A percentile compares a stretch with the other conserved stretches of the same genome.
Conservation (phyloP, 2,113 vertebrate species). For the Sebastes schlegelii region DNA sequence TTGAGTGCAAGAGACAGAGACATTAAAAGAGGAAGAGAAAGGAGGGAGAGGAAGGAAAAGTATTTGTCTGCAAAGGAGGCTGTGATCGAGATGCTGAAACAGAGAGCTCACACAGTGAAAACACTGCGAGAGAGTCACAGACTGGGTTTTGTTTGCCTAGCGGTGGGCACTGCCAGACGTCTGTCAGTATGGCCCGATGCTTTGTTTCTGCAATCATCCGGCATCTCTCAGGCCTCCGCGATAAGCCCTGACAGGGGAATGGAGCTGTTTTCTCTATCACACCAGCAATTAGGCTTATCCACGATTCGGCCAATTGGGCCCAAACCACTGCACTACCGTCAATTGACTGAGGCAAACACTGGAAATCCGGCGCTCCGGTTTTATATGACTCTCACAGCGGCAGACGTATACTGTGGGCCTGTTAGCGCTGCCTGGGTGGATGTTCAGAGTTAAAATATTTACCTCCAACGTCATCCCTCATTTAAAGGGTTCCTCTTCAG, state of each 20-base stretch:
- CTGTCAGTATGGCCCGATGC: conserved; percentile 70
- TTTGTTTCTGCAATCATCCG: conserved; percentile 74
- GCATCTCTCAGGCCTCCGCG: conserved; percentile 64
- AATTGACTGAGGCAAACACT: conserved; percentile 71
- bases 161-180: conserved; percentile 69
- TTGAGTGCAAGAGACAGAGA: conserved; percentile 12
- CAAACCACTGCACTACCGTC: conserved; percentile 66
- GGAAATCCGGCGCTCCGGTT: conserved; percentile 43
- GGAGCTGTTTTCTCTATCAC: conserved; percentile 72
- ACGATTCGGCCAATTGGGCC: conserved; percentile 72
- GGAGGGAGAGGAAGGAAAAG: conserved; percentile 24
- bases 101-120: conserved; percentile 46
- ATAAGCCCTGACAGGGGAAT: conserved; percentile 72
- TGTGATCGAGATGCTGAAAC: conserved; percentile 47
- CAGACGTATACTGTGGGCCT: conserved; percentile 20
- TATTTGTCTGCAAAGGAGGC: conserved; percentile 27
- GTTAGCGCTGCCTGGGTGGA: conserved; percentile 13
- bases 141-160: conserved; percentile 67
- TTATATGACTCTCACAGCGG: conserved; percentile 56
- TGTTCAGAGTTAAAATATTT: conserved; percentile 56
- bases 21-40: conserved; percentile 21
- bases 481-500: conserved; percentile 51
- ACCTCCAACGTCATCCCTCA: conserved; percentile 41
- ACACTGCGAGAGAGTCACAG: conserved; percentile 49
- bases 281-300: conserved; percentile 79